Conservation (phyloP, 2,113 vertebrate genomes). For the Kobus ellipsiprymnus region DNA sequence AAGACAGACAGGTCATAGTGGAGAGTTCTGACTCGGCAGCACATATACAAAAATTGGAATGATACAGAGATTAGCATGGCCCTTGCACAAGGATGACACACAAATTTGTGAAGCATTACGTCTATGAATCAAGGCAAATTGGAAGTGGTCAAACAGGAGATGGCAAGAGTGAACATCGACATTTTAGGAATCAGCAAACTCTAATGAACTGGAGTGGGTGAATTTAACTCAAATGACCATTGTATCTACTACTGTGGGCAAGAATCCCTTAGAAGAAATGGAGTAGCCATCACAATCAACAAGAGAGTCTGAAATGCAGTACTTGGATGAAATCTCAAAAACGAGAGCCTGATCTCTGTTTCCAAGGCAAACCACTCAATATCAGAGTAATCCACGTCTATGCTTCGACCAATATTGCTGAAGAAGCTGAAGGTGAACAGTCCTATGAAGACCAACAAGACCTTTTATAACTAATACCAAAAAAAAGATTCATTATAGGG, state of each 20-base stretch:
- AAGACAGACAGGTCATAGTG: not conserved
- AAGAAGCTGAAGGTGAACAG: not conserved
- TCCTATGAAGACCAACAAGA: not conserved
- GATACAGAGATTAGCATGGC: not conserved
- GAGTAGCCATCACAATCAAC: not conserved
- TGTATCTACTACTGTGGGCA: not conserved
- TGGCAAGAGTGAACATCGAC: not conserved
- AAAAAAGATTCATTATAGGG: not conserved
- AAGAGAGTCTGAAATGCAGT: not conserved
- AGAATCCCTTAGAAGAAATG: not conserved
- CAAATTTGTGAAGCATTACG: fast-evolving
- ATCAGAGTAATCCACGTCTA: not conserved
- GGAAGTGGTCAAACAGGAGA: not conserved
- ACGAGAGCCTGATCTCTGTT: not conserved
- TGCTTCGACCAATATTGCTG: not conserved
- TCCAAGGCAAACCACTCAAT: not conserved
- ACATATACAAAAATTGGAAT: not conserved
- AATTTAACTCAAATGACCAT: not conserved
- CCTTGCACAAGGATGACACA: not conserved
- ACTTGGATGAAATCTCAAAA: not conserved
- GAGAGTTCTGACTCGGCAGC: not conserved
- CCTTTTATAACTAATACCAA: not conserved
- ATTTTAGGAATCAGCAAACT: not conserved
- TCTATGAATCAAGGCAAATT: not conserved
- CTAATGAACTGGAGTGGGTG: not conserved